These are phyloP conservation scores for Eulemur coronatus DNA, from an alignment of 2,797 vertebrate species.

Conservation along the genomic window DNA sequence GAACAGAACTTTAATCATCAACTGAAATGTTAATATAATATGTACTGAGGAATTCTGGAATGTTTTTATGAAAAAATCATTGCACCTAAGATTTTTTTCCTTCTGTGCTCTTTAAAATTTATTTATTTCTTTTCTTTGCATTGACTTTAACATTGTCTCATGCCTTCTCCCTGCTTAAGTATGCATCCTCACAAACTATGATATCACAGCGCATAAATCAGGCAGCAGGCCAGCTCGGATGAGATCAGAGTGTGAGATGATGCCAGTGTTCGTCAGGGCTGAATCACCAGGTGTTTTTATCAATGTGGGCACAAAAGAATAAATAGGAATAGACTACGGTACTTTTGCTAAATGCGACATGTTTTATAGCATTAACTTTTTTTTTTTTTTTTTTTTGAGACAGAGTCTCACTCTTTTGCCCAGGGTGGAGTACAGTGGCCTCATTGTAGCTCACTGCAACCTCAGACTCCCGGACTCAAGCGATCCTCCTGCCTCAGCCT, in stretches of 20 bases:
- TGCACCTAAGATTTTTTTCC: not conserved
- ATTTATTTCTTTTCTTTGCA: not conserved
- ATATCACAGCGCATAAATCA: conserved; percentile 79
- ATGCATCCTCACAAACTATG: conserved; percentile 72
- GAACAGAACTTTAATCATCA: not conserved
- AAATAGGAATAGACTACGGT: conserved; percentile 41
- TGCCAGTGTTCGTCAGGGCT: conserved; percentile 61
- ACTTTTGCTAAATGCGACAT: not conserved
- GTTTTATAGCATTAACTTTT: not conserved
- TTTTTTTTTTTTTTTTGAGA: not conserved
- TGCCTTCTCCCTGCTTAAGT: conserved; percentile 62
- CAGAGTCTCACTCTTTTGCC: not conserved
- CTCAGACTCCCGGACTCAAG: not conserved
- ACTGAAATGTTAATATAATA: rapidly evolving
- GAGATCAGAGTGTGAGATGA: conserved; percentile 76
- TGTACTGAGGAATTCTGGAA: not conserved
- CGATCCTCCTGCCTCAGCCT: not conserved
- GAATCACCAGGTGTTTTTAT: conserved; percentile 68
- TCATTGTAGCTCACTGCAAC: not conserved
- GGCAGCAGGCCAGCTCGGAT: conserved; percentile 57
- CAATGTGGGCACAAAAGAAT: conserved; percentile 26
- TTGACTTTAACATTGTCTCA: not conserved
- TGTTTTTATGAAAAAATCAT: not conserved
- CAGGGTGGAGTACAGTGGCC: not conserved
- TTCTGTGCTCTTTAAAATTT: not conserved